Evolutionary conservation across 1,140 invertebrate genomes (phyloP).

Genomic region (Euglossa dilemma): DNA sequence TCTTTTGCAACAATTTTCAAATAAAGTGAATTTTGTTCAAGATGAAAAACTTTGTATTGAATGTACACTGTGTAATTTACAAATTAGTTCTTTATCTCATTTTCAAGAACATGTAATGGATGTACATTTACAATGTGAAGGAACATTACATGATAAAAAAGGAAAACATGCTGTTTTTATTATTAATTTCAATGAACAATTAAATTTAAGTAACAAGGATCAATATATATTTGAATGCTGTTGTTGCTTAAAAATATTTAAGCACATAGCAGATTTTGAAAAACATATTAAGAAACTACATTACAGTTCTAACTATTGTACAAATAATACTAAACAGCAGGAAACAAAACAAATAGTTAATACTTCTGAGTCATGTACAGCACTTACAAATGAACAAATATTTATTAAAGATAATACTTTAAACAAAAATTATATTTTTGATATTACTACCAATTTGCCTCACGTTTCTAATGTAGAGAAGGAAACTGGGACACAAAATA

Average conservation of each 20-base stretch:
- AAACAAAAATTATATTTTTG: background rate
- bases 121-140: slow-evolving; percentile 25
- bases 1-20: slow-evolving; percentile 20
- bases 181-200: background rate
- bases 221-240: slow-evolving; percentile 14
- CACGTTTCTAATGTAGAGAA: background rate
- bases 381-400: too few species aligned
- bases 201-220: background rate
- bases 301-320: background rate
- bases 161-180: background rate
- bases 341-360: background rate
- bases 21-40: background rate
- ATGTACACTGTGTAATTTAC: slow-evolving; percentile 20
- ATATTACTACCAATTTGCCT: background rate
- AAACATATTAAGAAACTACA: background rate
- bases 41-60: slow-evolving; percentile 19
- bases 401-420: background rate
- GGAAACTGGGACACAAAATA: background rate
- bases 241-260: slow-evolving; percentile 14
- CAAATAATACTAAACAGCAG: background rate
- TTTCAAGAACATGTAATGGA: slow-evolving; percentile 36
- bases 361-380: background rate
- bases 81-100: slow-evolving; percentile 3
- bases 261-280: background rate
- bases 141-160: background rate